phyloP scores from a whole-genome alignment of 2,888 invertebrate genomes.

The Oscheius sp. region DNA sequence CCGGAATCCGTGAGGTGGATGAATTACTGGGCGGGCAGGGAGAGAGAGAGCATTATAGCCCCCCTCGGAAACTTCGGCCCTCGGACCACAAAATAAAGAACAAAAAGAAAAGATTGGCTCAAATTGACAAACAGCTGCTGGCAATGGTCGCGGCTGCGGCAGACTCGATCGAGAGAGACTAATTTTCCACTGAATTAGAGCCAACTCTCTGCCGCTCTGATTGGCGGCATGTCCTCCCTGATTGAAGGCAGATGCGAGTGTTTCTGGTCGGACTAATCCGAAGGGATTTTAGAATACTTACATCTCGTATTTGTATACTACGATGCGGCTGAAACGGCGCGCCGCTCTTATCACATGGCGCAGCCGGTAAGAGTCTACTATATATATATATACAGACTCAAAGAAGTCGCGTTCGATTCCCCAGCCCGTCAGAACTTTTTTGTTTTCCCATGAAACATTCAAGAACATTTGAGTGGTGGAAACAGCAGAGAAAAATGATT shows the following conservation, averaged over 20 bases:
- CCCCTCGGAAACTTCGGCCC: no score
- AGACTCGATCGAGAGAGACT: neutral
- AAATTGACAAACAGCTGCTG: slow-evolving; percentile 16
- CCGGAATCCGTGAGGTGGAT: neutral
- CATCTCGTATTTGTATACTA: neutral
- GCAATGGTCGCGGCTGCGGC: neutral
- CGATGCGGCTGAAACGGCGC: neutral
- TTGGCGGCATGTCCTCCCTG: neutral
- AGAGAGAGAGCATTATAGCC: neutral
- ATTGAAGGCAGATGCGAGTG: slow-evolving; percentile 15
- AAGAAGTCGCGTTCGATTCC: neutral
- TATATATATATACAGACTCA: neutral
- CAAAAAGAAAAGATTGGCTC: neutral
- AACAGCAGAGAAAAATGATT: neutral
- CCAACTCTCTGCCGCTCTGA: slow-evolving; percentile 16
- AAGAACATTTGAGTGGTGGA: neutral
- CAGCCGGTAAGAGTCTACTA: neutral
- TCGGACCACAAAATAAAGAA: neutral
- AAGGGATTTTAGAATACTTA: neutral
- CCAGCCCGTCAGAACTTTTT: neutral
- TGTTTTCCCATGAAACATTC: neutral
- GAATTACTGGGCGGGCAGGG: neutral
- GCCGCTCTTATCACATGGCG: neutral
- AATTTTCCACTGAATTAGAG: slow-evolving; percentile 33
- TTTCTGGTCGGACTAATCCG: neutral